Percentiles rank a stretch among this genome's conserved stretches.
These are phyloP conservation scores for Sitta carolinensis DNA, from an alignment of 2,797 vertebrate genomes.

Conservation along the genomic window DNA sequence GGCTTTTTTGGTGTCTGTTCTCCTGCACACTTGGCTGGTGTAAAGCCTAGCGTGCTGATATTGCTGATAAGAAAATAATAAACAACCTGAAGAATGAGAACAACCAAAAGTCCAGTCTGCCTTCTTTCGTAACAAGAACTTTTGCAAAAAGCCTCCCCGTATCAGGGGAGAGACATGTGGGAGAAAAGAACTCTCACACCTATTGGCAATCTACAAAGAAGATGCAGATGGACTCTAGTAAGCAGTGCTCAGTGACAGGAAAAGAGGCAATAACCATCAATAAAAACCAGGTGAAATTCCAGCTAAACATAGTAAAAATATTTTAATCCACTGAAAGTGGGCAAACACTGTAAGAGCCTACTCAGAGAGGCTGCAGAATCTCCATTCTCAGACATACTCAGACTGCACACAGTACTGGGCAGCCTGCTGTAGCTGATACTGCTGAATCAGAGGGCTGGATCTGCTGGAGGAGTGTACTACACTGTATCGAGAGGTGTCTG, in stretches of 20 bases:
- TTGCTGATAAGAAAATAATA: no score
- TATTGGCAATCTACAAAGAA: neutral
- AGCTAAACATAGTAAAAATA: neutral
- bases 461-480: neutral
- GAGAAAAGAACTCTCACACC: no score
- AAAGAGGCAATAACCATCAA: neutral
- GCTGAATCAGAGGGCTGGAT: neutral
- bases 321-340: neutral
- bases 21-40: no score
- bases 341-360: neutral
- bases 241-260: neutral
- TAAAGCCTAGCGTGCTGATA: no score
- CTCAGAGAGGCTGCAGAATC: neutral
- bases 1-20: no score
- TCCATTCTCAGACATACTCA: neutral
- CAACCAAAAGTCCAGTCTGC: no score
- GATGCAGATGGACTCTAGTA: neutral
- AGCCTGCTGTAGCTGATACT: neutral
- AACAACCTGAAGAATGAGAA: no score
- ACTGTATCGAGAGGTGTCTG: neutral
- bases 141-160: no score
- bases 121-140: no score
- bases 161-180: no score
- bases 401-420: neutral
- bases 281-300: neutral